Evolutionary conservation across 2,888 invertebrate genomes (phyloP).

Genomic region (Mamestra brassicae): DNA sequence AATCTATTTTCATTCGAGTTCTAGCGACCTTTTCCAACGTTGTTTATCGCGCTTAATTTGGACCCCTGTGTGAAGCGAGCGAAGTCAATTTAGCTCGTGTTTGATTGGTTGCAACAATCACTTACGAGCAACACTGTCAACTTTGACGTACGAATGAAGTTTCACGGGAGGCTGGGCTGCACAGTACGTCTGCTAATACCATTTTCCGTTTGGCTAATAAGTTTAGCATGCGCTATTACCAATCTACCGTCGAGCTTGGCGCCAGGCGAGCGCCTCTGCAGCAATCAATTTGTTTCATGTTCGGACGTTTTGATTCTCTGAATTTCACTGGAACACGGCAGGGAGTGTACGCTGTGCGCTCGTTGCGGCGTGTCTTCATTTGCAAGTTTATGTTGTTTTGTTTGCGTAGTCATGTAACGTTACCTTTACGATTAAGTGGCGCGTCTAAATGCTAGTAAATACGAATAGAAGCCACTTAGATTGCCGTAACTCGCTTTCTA

Average conservation of each 20-base stretch:
- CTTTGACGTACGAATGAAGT: constrained; percentile 87
- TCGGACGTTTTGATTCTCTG: constrained; percentile 88
- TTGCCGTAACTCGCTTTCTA: constrained; percentile 54
- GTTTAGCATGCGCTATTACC: constrained; percentile 90
- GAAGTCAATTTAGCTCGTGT: constrained; percentile 81
- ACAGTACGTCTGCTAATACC: constrained; percentile 86
- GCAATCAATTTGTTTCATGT: constrained; percentile 90
- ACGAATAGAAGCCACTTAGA: constrained; percentile 55
- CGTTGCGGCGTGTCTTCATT: constrained; percentile 84
- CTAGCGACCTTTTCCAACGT: constrained; percentile 72
- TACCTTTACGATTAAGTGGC: constrained; percentile 68
- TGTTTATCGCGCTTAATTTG: constrained; percentile 79
- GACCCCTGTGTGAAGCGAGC: constrained; percentile 70
- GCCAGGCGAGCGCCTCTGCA: constrained; percentile 82
- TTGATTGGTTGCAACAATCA: constrained; percentile 90
- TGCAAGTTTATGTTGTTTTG: constrained; percentile 83
- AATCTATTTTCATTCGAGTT: constrained; percentile 74
- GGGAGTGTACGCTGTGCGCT: constrained; percentile 74
- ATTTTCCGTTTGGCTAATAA: constrained; percentile 91
- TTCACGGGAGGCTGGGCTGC: constrained; percentile 80
- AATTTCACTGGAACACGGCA: constrained; percentile 81
- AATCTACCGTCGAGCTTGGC: constrained; percentile 86
- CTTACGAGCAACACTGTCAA: constrained; percentile 86
- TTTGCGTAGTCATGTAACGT: constrained; percentile 75
- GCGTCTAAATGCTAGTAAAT: constrained; percentile 63